These are phyloP conservation scores for Pelodiscus sinensis DNA, from an alignment of 2,113 vertebrate genomes.

Conservation along the genomic window DNA sequence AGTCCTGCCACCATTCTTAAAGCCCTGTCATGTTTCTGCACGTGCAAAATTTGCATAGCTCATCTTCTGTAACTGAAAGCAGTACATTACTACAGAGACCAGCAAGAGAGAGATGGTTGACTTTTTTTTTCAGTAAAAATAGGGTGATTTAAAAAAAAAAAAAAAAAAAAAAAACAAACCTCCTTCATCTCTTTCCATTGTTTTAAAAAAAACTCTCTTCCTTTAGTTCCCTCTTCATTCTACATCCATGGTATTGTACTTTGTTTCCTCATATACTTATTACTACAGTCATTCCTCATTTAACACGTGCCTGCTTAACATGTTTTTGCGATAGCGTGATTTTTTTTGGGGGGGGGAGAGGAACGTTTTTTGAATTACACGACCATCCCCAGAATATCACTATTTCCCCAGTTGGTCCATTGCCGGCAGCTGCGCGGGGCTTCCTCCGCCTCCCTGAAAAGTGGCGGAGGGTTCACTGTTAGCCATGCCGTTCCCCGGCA, in stretches of 20 bases:
- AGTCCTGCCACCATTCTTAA: not conserved
- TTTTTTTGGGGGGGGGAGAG: fast-evolving
- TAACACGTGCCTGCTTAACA: too few species aligned
- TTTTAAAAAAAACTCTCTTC: not conserved
- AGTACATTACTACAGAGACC: not conserved
- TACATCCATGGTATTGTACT: not conserved
- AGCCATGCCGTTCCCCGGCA: too few species aligned
- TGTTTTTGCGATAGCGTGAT: too few species aligned
- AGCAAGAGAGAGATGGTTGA: not conserved
- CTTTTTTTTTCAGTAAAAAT: not conserved
- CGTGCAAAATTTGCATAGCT: not conserved
- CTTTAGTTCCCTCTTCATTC: not conserved
- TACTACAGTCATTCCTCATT: not conserved
- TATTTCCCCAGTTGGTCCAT: too few species aligned
- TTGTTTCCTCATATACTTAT: not conserved
- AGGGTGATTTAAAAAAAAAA: too few species aligned
- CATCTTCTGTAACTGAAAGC: not conserved
- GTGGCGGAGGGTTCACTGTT: too few species aligned
- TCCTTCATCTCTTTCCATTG: not conserved
- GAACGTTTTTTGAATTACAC: too few species aligned
- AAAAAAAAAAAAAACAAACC: too few species aligned
- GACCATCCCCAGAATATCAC: too few species aligned
- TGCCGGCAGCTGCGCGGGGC: too few species aligned
- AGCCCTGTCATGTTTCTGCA: not conserved
- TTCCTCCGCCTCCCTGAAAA: too few species aligned